These are phyloP conservation scores for Actinopyga echinites DNA, from an alignment of 53 echinoderm and acorn worm species.

Conservation along the genomic window DNA sequence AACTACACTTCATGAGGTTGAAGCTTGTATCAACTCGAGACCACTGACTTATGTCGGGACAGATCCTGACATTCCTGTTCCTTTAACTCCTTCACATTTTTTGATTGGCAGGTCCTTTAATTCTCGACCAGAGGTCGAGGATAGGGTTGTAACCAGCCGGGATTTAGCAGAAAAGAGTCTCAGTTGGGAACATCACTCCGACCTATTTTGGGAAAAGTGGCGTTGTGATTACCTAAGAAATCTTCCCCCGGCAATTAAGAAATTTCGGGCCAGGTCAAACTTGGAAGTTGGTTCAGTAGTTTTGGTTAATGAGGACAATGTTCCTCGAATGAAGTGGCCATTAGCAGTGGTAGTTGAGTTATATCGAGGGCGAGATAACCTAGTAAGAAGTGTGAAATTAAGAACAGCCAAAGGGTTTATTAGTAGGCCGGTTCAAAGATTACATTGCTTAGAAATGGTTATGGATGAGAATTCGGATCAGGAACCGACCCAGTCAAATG, in stretches of 20 bases:
- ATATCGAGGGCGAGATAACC: not conserved
- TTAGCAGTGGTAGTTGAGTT: constrained; percentile 1
- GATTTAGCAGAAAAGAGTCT: not conserved
- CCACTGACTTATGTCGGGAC: constrained; percentile 21
- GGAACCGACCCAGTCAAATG: not conserved
- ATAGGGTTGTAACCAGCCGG: not conserved
- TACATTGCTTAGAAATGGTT: not conserved
- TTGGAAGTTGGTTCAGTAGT: constrained; percentile 4
- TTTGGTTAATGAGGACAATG: not conserved
- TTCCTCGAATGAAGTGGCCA: constrained; percentile 12
- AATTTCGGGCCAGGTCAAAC: not conserved
- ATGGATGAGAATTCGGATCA: not conserved
- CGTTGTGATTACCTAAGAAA: not conserved
- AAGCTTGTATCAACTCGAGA: constrained; percentile 9
- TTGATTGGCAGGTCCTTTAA: not conserved
- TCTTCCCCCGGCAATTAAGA: not conserved
- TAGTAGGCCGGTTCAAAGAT: not conserved
- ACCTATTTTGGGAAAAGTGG: constrained; percentile 5
- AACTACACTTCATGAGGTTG: constrained; percentile 2
- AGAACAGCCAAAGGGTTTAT: not conserved
- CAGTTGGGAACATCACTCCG: not conserved
- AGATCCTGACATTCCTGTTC: constrained; percentile 1
- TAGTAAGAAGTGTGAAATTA: not conserved
- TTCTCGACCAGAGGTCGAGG: not conserved
- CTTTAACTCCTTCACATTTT: constrained; percentile 1